Evolutionary conservation across 2,888 invertebrate species (phyloP).

Genomic region (Papilio protenor): DNA sequence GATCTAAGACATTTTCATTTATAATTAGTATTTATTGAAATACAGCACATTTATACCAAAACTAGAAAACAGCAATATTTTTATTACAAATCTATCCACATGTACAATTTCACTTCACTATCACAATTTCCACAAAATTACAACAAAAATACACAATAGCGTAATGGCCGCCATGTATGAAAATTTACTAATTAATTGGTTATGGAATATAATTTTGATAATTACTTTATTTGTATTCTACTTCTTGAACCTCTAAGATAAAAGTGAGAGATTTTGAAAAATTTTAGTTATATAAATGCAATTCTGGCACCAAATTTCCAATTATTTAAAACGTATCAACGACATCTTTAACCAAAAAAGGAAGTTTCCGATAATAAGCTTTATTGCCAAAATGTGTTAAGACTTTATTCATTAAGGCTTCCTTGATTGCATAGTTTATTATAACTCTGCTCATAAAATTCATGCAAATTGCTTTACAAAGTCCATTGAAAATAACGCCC

Average conservation of each 20-base stretch:
- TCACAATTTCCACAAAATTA: too few species aligned
- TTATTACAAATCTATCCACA: too few species aligned
- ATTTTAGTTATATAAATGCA: neutral
- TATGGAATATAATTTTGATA: neutral
- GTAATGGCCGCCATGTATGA: neutral
- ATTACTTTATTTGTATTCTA: neutral
- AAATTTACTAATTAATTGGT: neutral
- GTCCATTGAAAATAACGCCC: neutral
- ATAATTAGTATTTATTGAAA: too few species aligned
- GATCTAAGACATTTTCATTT: too few species aligned
- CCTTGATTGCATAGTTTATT: slow-evolving; percentile 18
- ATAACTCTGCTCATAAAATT: slow-evolving; percentile 1
- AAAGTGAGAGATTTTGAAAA: slow-evolving; percentile 1
- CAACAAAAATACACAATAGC: neutral
- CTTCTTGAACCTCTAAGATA: neutral
- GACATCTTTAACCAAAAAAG: neutral
- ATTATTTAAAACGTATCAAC: neutral
- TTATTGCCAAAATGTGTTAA: neutral
- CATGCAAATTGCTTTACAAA: slow-evolving; percentile 35
- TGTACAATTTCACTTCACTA: too few species aligned
- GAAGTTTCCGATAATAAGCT: neutral
- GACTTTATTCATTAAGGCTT: neutral
- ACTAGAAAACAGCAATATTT: too few species aligned
- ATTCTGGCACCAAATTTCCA: neutral
- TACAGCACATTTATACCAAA: too few species aligned